Percentiles rank a stretch among this genome's conserved stretches.
Conservation (phyloP, 35 echinoderm and acorn worm genomes). For the Strongylocentrotus purpuratus region DNA sequence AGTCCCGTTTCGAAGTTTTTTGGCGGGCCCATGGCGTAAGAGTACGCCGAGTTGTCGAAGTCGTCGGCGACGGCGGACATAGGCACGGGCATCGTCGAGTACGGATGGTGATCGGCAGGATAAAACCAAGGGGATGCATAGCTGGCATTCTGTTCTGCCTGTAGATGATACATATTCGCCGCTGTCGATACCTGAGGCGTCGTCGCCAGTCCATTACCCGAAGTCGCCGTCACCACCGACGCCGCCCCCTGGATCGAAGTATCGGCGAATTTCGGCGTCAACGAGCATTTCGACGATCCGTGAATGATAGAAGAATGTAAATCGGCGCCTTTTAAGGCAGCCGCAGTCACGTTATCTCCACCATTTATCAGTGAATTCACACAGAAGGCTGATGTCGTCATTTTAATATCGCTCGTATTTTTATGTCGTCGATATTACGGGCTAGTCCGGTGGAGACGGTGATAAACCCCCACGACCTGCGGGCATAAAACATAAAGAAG, state of each 20-base stretch:
- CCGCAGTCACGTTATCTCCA: conserved; percentile 58
- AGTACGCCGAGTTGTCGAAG: conserved; percentile 66
- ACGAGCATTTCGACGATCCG: conserved; percentile 64
- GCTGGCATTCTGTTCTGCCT: conserved; percentile 57
- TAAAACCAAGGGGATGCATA: conserved; percentile 80
- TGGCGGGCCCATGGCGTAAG: conserved; percentile 62
- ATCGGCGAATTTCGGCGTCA: conserved; percentile 70
- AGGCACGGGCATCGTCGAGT: conserved; percentile 60
- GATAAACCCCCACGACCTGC: conserved; percentile 79
- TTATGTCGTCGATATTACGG: conserved; percentile 59
- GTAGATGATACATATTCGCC: conserved; percentile 78
- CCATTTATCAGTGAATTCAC: conserved; percentile 90
- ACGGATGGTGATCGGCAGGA: conserved; percentile 58
- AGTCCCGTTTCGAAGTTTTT: conserved; percentile 73
- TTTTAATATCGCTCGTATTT: conserved; percentile 94
- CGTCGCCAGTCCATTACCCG: conserved; percentile 31
- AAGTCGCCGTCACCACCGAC: conserved; percentile 15
- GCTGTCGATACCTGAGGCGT: conserved; percentile 43
- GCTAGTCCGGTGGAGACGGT: conserved; percentile 67
- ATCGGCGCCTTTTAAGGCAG: conserved; percentile 66
- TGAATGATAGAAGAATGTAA: conserved; percentile 50
- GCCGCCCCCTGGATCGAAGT: conserved; percentile 53
- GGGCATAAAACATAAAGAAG: conserved; percentile 78
- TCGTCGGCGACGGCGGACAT: conserved; percentile 64
- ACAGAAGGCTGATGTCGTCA: conserved; percentile 86